Evolutionary conservation across 2,888 invertebrate species (phyloP), one percentile per base, ranked within the genome.

Genomic region (Pollenia angustigena): DNA sequence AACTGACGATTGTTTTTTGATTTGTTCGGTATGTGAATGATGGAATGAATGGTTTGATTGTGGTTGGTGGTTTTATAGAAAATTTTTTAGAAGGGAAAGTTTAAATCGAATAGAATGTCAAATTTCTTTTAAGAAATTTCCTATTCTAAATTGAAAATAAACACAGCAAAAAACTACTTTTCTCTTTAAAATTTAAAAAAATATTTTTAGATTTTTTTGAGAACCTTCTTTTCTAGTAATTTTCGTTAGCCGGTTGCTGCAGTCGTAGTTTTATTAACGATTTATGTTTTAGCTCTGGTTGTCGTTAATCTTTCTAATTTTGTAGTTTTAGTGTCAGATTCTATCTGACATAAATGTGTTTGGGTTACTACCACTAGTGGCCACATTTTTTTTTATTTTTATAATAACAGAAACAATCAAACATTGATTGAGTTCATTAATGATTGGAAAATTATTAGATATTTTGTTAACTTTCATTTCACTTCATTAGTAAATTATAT

Each of bases 281-380:
- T 32, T 74, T 66, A 68, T 48, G 60, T 64, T 80, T 86, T 58
- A 44, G 75, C 69, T 82, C 79, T 82, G 78, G 62, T 69, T 86
- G 82, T 80, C 75, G 54, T 75, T 62, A 64, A 80, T 82, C 81
- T 75, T 66, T 58, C 44, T 71, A 79, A 82, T 79, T 78, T 78
- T 66, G 71, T 71, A 58, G 32, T 76, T 78, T 81, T 72, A 81
- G 78, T 81, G 81, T 81, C 78, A 85, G 58, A 60, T 78, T 54
- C 23, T 69, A 46, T 52, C 62, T 81, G 81, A 68, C 78, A 79
- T 72, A 44, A 81, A 78, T 85, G 60, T 76, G 56, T 62, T 85
- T 46, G 12, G 75, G 52, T 83, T 69, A 23, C 50, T 56, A 40
- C 11, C 32, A 58, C n/a, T 58, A 46, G 32, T 32, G 32, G 72